phyloP scores from a whole-genome alignment of 2,797 vertebrate genomes.

The Sebastolobus altivelis region DNA sequence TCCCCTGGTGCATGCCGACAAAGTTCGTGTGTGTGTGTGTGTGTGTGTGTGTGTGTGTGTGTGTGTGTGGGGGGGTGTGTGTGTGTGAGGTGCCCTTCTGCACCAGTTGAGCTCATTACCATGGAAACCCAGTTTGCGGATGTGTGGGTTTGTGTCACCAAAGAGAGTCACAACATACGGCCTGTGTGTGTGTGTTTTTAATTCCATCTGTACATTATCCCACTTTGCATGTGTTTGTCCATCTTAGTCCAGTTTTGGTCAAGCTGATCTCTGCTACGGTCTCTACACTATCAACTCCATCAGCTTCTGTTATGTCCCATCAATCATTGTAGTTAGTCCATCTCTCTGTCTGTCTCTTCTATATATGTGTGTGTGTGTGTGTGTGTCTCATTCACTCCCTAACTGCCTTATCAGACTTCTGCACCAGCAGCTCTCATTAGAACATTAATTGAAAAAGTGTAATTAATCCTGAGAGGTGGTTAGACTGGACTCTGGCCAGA shows the following conservation, averaged over 20 bases:
- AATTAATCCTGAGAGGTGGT: conserved; percentile 87
- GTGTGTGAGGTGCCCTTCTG: conserved; percentile 51
- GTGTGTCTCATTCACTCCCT: conserved; percentile 71
- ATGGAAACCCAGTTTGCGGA: conserved; percentile 71
- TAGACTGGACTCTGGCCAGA: conserved; percentile 85
- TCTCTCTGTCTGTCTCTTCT: conserved; percentile 55
- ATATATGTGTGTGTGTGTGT: conserved; percentile 32
- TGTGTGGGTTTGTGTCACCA: conserved; percentile 61
- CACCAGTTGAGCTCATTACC: conserved; percentile 82
- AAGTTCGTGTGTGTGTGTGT: conserved; percentile 49
- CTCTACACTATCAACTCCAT: conserved; percentile 70
- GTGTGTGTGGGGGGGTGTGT: conserved; percentile 43
- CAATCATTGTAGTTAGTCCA: conserved; percentile 63
- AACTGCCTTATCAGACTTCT: conserved; percentile 85
- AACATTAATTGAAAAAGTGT: conserved; percentile 91
- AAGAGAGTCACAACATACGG: conserved; percentile 33
- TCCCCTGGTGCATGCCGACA: conserved; percentile 76
- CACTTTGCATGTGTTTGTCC: neutral
- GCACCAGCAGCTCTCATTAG: conserved; percentile 87
- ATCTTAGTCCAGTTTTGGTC: conserved; percentile 16
- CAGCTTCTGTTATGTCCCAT: conserved; percentile 67
- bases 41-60: conserved; percentile 40
- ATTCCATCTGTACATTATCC: conserved; percentile 4
- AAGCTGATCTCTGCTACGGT: conserved; percentile 39
- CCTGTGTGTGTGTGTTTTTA: conserved; percentile 8